phyloP scores from a whole-genome alignment of 2,113 vertebrate species.

The Gymnogyps californianus region DNA sequence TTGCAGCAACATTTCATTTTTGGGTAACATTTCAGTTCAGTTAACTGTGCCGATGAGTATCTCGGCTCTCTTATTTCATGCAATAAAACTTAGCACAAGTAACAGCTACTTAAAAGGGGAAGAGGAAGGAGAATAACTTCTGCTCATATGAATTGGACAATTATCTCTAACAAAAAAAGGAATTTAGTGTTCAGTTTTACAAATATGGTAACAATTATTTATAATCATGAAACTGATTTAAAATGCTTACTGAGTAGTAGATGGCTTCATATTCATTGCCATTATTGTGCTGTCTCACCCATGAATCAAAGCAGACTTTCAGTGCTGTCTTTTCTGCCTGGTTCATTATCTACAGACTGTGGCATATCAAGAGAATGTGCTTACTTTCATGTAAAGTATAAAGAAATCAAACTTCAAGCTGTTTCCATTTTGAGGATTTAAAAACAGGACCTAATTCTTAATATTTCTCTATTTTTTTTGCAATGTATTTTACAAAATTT shows the following conservation, averaged over 20 bases:
- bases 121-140: not conserved
- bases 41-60: slow-evolving; percentile 33
- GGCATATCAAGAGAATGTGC: slow-evolving; percentile 51
- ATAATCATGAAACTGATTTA: slow-evolving; percentile 35
- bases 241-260: slow-evolving; percentile 38
- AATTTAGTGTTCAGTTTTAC: slow-evolving; percentile 33
- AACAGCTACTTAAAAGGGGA: slow-evolving; percentile 3
- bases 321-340: slow-evolving; percentile 42
- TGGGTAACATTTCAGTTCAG: slow-evolving; percentile 8
- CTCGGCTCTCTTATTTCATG: slow-evolving; percentile 20
- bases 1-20: slow-evolving; percentile 27
- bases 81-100: slow-evolving; percentile 8
- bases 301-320: slow-evolving; percentile 55
- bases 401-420: slow-evolving; percentile 63
- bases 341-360: slow-evolving; percentile 48
- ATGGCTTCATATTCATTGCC: slow-evolving; percentile 5
- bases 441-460: not conserved
- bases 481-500: not conserved
- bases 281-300: slow-evolving; percentile 2
- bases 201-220: slow-evolving; percentile 49
- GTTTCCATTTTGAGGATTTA: slow-evolving; percentile 44
- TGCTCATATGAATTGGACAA: not conserved
- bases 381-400: slow-evolving; percentile 57
- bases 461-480: not conserved
- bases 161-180: slow-evolving; percentile 45